These are phyloP conservation scores for Drosophila eohydei DNA, from an alignment of 2,888 invertebrate species.

Conservation along the genomic window DNA sequence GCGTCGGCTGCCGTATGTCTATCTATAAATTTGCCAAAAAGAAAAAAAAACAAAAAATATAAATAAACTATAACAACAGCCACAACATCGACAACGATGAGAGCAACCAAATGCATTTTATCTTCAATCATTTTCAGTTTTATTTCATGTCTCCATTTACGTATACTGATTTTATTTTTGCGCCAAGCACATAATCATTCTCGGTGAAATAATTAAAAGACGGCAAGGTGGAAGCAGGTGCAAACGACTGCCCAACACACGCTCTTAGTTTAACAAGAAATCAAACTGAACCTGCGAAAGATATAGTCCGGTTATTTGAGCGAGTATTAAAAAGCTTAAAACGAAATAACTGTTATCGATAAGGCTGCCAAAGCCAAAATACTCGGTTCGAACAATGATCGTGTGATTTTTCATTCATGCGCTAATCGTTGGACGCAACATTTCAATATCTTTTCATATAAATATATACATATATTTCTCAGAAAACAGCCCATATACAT, in stretches of 20 bases:
- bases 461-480: constrained; percentile 11
- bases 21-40: constrained; percentile 41
- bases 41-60: constrained; percentile 10
- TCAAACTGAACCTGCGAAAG: not conserved
- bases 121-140: constrained; percentile 36
- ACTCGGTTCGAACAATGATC: constrained; percentile 42
- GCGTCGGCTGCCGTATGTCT: constrained; percentile 10
- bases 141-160: constrained; percentile 8
- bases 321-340: not conserved
- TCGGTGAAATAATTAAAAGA: constrained; percentile 17
- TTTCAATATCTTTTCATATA: constrained; percentile 39
- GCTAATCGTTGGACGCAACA: constrained; percentile 62
- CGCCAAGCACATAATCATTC: constrained; percentile 54
- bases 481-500: constrained; percentile 4
- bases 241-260: not conserved
- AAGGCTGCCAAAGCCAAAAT: constrained; percentile 23
- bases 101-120: constrained; percentile 41
- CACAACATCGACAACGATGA: not conserved
- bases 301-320: not conserved
- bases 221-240: not conserved
- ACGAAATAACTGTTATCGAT: not conserved
- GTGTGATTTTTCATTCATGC: constrained; percentile 75
- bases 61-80: constrained; percentile 1
- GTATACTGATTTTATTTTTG: constrained; percentile 45
- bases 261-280: not conserved